These are phyloP conservation scores for Acestrorhynchus altus DNA, from an alignment of 2,797 vertebrate genomes.

Conservation along the genomic window DNA sequence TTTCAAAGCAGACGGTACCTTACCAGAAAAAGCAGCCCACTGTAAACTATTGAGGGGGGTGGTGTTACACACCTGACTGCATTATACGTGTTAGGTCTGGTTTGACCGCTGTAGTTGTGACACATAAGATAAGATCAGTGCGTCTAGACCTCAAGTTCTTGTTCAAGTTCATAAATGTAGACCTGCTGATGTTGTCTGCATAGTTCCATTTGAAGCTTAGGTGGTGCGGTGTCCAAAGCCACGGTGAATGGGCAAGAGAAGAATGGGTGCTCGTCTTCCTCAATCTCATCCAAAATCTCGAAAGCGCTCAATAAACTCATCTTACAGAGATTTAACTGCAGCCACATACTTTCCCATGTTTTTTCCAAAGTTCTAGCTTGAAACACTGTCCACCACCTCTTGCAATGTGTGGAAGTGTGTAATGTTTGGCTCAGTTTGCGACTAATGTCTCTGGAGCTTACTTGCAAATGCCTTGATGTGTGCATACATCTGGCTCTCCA, in stretches of 20 bases:
- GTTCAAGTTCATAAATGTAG: too few species aligned
- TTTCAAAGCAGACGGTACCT: too few species aligned
- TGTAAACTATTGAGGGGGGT: too few species aligned
- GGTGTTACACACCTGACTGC: too few species aligned
- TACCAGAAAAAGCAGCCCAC: too few species aligned
- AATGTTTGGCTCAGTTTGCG: conserved; percentile 28
- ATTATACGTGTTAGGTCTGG: too few species aligned
- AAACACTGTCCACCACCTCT: conserved; percentile 36
- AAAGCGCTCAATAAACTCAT: conserved; percentile 27
- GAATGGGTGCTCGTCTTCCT: conserved; percentile 30
- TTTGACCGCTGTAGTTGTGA: too few species aligned
- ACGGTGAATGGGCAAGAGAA: conserved; percentile 40
- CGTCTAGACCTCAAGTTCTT: too few species aligned
- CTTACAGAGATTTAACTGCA: conserved; percentile 2
- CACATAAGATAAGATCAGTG: too few species aligned
- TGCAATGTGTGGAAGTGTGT: conserved; percentile 21
- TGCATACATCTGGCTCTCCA: not conserved
- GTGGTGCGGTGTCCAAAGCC: conserved; percentile 18
- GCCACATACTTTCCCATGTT: not conserved
- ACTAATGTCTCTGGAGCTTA: conserved; percentile 34
- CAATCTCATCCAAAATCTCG: conserved; percentile 22
- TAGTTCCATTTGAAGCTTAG: conserved; percentile 41
- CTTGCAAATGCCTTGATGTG: conserved; percentile 14
- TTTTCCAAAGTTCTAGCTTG: conserved; percentile 28
- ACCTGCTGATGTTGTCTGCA: conserved; percentile 22